Evolutionary conservation across 2,888 invertebrate species (phyloP), one percentile per base, ranked within the genome.

Genomic region (Lasioglossum morio): DNA sequence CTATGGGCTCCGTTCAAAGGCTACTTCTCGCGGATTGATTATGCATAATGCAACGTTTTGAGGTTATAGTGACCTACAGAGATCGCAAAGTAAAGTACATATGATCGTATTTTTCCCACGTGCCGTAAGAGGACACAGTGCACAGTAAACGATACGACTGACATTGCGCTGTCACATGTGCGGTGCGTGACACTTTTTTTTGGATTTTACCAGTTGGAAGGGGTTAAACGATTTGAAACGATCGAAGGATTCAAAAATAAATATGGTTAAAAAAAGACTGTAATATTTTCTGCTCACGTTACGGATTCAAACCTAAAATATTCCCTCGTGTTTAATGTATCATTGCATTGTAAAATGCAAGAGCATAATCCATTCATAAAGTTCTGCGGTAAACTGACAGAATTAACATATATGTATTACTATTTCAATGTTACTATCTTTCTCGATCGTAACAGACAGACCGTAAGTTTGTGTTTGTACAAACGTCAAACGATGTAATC

Each of bases 41-140:
- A 78, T 87, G 79, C 91, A 90, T 91, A 88, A 84, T 86, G 87
- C 72, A 43, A 72, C 30, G 81, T 76, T 86, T 91, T 88, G 77
- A 88, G 91, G 91, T 90, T 91, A 91, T 87, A 77, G 83, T 63
- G 83, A 90, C 80, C 87, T 82, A 88, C 87, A 46, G 84, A 77
- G 82, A 77, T 48, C 77, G 23, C 85, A 86, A 79, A 76, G 77
- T 84, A 77, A 77, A 76, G 79, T 82, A 77, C 60, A 79, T 83
- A 75, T 82, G 79, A 77, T 63, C 30, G 80, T 91, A 86, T 87
- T 90, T 82, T 80, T 82, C 74, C 60, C 87, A 85, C 83, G 87
- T 91, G 88, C 91, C 91, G 90, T 87, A 85, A 91, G 91, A 91
- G 90, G 87, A 89, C 88, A 87, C 85, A 72, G 77, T 77, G 66